These are phyloP conservation scores for Drosophila punjabiensis DNA, from an alignment of 1,140 invertebrate species.

Conservation along the genomic window DNA sequence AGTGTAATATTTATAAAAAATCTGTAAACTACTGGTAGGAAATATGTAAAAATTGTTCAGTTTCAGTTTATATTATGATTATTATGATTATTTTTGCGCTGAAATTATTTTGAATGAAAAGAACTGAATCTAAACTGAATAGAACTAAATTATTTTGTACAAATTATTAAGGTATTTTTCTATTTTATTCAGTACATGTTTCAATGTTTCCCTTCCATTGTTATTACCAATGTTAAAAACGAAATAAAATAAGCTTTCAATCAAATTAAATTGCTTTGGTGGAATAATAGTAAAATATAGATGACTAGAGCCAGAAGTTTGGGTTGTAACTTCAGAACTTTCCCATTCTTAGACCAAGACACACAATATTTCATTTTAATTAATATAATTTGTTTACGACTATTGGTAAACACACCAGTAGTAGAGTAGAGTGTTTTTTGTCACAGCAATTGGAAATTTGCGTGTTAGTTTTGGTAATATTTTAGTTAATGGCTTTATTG, in stretches of 20 bases:
- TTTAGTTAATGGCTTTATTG: constrained; percentile 68
- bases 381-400: constrained; percentile 76
- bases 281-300: constrained; percentile 3
- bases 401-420: constrained; percentile 62
- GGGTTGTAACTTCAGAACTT: constrained; percentile 2
- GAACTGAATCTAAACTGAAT: no score
- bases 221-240: no score
- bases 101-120: no score
- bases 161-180: background rate
- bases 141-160: no score
- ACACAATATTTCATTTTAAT: constrained; percentile 76
- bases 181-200: background rate
- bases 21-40: no score
- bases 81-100: no score
- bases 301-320: background rate
- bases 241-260: background rate
- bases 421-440: constrained; percentile 27
- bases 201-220: background rate
- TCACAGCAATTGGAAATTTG: constrained; percentile 65
- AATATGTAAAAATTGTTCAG: no score
- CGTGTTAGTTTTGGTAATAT: constrained; percentile 50
- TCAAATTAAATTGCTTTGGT: constrained; percentile 3
- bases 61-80: no score
- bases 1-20: no score
- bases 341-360: background rate